Base-by-base conservation (phyloP, 1,140 invertebrate species). In the Dermatophagoides farinae region DNA sequence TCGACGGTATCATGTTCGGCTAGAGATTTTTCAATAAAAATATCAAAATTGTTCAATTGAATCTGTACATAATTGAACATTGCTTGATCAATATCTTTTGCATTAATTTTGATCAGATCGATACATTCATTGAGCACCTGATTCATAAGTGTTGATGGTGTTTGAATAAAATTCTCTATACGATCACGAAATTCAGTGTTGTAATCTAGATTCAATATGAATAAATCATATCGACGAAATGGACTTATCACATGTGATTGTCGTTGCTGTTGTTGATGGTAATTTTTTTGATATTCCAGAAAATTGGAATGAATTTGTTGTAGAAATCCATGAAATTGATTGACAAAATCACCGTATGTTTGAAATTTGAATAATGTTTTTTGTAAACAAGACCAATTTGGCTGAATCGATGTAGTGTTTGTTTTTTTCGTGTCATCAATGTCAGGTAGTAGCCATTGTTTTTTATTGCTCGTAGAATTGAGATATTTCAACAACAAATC, bases 311-410 rank as follows among this genome's bases (percentile, higher is more conserved):
- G 41, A 10, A 61, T 22, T 50, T 61, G 61, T 57, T 61, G 51
- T 20, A 46, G 61, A 55, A 61, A 57, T 1, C 16, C 14, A 22
- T 72, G 60, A 67, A 67, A 50, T 70, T 72, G 62, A 37, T 65
- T 14, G 20, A 66, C 38, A 20, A 62, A 68, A 65, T 67, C 62
- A 67, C 74, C 74, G 67, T 68, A 68, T 2, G 68, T 71, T 63
- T 75, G 73, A 39, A 74, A 70, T 18, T 71, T 67, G 20, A 69
- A 64, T 9, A 76, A 66, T 11, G 70, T 68, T 44, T 73, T 70
- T 57, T 75, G 74, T 60, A 75, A 74, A 46, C 71, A 55, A 11
- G 69, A 65, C 74, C 74, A 76, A 55, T 72, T 70, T 51, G 61
- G 61, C 8, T 20, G 9, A 8, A 12, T 9, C 1, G 38, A 58